Evolutionary conservation across 2,888 invertebrate species (phyloP).

Genomic region (Cerastis leucographa): DNA sequence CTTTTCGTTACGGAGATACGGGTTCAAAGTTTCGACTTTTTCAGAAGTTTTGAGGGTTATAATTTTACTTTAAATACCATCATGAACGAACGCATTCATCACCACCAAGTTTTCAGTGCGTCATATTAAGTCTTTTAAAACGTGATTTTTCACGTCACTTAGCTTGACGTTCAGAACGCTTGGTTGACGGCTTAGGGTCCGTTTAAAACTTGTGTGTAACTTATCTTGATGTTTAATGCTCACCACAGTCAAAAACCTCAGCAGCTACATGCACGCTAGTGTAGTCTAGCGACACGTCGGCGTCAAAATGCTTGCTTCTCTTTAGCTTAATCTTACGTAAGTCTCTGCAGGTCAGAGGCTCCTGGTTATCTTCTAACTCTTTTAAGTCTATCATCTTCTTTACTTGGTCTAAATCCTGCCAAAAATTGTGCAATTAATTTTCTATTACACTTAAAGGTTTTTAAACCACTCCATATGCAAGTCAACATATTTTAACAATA

Average conservation of each 20-base stretch:
- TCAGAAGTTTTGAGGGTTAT: too few relatives aligned
- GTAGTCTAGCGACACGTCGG: constrained; percentile 80
- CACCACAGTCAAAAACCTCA: constrained; percentile 86
- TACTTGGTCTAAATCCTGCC: constrained; percentile 78
- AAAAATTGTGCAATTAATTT: constrained; percentile 23
- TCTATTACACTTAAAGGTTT: not conserved
- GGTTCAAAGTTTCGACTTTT: too few relatives aligned
- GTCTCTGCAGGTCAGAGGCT: constrained; percentile 77
- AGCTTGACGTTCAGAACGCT: too few relatives aligned
- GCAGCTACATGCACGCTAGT: constrained; percentile 82
- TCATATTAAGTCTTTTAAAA: too few relatives aligned
- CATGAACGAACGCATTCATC: too few relatives aligned
- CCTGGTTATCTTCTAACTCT: constrained; percentile 70
- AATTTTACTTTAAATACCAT: too few relatives aligned
- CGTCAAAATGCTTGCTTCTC: constrained; percentile 80
- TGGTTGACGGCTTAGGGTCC: too few relatives aligned
- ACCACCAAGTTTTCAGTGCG: too few relatives aligned
- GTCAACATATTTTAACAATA: not conserved
- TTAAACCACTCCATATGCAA: not conserved
- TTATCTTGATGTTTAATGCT: constrained; percentile 35
- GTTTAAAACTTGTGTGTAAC: too few relatives aligned
- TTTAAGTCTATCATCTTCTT: constrained; percentile 72
- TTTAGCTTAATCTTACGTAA: constrained; percentile 75
- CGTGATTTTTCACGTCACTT: too few relatives aligned
- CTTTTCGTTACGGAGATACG: too few relatives aligned